A percentile compares a stretch with the other conserved stretches of the same genome.
These are phyloP conservation scores for Tetragnatha versicolor DNA, from an alignment of 1,140 invertebrate genomes.

Conservation along the genomic window DNA sequence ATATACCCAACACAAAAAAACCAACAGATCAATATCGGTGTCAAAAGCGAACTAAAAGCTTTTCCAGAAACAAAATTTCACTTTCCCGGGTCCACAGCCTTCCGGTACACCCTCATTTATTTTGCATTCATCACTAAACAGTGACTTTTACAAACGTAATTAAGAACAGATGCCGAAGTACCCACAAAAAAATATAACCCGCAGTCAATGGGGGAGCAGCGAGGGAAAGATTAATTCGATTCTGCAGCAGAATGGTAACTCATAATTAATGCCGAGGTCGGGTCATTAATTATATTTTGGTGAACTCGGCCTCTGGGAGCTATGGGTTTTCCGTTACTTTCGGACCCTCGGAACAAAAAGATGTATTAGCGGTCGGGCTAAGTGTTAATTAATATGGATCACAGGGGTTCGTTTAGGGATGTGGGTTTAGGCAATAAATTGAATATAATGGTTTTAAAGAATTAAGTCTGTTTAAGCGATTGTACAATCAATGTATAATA, in stretches of 20 bases:
- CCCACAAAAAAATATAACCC: neutral
- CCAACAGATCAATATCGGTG: no score
- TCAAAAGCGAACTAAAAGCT: no score
- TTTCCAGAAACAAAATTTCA: no score
- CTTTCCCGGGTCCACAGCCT: neutral
- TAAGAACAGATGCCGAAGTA: neutral
- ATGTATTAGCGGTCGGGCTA: neutral
- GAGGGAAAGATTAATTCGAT: slow-evolving; percentile 1
- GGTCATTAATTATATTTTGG: neutral
- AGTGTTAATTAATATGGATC: neutral
- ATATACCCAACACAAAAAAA: no score
- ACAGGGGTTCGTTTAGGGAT: neutral
- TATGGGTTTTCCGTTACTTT: neutral
- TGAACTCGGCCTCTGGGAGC: neutral
- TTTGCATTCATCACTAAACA: neutral
- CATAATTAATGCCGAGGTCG: neutral
- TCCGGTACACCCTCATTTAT: neutral
- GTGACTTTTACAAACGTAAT: slow-evolving; percentile 14
- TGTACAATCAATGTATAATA: no score
- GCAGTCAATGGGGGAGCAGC: neutral
- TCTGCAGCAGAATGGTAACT: neutral
- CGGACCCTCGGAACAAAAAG: neutral
- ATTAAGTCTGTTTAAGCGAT: neutral
- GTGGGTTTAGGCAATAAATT: neutral
- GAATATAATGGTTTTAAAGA: neutral